phyloP scores from a whole-genome alignment of 2,797 vertebrate genomes.

The Sorex maritimensis region DNA sequence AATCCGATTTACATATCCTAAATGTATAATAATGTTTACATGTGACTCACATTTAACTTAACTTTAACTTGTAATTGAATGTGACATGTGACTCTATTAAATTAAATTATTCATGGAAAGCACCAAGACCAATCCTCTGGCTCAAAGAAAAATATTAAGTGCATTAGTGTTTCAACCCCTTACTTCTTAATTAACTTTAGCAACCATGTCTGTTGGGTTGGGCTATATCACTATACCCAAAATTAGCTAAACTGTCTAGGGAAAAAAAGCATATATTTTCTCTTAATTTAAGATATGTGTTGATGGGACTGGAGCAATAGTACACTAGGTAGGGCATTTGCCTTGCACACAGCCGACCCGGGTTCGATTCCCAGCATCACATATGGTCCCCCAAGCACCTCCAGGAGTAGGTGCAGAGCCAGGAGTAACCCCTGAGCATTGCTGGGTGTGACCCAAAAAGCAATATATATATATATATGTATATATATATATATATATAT shows the following conservation, averaged over 20 bases:
- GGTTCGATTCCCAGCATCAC: too few species aligned
- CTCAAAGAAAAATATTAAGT: slow-evolving; percentile 44
- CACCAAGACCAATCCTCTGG: slow-evolving; percentile 42
- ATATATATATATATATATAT: too few species aligned
- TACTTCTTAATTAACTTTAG: slow-evolving; percentile 67
- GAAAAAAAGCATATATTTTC: slow-evolving; percentile 54
- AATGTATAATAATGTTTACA: slow-evolving; percentile 66
- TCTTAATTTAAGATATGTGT: slow-evolving; percentile 53
- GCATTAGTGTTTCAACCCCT: slow-evolving; percentile 34
- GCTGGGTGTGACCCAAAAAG: too few species aligned
- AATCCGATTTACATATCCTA: slow-evolving; percentile 56
- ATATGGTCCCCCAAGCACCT: too few species aligned
- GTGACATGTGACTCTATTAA: slow-evolving; percentile 44
- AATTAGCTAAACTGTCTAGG: slow-evolving; percentile 57
- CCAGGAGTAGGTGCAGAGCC: too few species aligned
- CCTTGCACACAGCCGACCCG: too few species aligned
- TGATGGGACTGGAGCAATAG: neutral
- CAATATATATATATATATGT: too few species aligned
- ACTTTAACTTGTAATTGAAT: too few species aligned
- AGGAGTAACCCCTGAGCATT: too few species aligned
- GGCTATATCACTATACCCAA: slow-evolving; percentile 50
- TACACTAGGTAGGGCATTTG: too few species aligned
- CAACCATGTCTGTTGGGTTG: slow-evolving; percentile 42
- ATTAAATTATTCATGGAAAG: slow-evolving; percentile 68
- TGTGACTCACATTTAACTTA: slow-evolving; percentile 40